phyloP scores from a whole-genome alignment of 2,888 invertebrate species.

The Halictus ligatus region DNA sequence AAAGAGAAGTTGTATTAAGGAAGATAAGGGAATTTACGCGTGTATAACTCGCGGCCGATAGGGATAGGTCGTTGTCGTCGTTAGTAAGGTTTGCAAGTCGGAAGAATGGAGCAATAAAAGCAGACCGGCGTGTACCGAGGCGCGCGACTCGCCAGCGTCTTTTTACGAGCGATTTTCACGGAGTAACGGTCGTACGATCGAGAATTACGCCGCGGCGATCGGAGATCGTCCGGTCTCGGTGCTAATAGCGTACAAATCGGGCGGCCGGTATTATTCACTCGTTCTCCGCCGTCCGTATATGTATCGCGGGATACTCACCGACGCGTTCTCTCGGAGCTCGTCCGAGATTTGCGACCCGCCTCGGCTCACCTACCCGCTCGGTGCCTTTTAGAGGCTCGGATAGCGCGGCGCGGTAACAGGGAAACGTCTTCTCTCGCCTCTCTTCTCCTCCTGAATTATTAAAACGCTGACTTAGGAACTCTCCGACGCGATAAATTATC shows the following conservation, averaged over 20 bases:
- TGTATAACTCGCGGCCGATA: slow-evolving; percentile 60
- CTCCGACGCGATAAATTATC: slow-evolving; percentile 50
- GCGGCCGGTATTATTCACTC: slow-evolving; percentile 76
- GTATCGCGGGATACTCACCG: slow-evolving; percentile 63
- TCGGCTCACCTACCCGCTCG: slow-evolving; percentile 5
- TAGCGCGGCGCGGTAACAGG: background rate
- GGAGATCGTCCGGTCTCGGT: slow-evolving; percentile 70
- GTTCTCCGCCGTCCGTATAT: slow-evolving; percentile 70
- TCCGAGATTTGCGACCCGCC: slow-evolving; percentile 64
- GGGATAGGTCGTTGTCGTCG: slow-evolving; percentile 61
- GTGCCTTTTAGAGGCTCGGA: slow-evolving; percentile 50
- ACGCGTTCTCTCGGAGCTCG: slow-evolving; percentile 41
- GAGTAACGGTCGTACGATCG: slow-evolving; percentile 74
- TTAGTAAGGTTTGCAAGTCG: slow-evolving; percentile 64
- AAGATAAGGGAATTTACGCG: slow-evolving; percentile 67
- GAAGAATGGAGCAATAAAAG: slow-evolving; percentile 78
- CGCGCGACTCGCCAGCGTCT: slow-evolving; percentile 58
- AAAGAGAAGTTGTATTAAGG: slow-evolving; percentile 47
- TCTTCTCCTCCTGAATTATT: slow-evolving; percentile 58
- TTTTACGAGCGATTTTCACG: slow-evolving; percentile 78
- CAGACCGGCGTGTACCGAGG: slow-evolving; percentile 61
- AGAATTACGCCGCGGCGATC: slow-evolving; percentile 77
- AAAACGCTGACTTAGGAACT: slow-evolving; percentile 58
- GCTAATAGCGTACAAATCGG: slow-evolving; percentile 80
- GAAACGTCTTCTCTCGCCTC: slow-evolving; percentile 15